These are phyloP conservation scores for Pseudois nayaur DNA, from an alignment of 2,113 vertebrate species.

Conservation along the genomic window DNA sequence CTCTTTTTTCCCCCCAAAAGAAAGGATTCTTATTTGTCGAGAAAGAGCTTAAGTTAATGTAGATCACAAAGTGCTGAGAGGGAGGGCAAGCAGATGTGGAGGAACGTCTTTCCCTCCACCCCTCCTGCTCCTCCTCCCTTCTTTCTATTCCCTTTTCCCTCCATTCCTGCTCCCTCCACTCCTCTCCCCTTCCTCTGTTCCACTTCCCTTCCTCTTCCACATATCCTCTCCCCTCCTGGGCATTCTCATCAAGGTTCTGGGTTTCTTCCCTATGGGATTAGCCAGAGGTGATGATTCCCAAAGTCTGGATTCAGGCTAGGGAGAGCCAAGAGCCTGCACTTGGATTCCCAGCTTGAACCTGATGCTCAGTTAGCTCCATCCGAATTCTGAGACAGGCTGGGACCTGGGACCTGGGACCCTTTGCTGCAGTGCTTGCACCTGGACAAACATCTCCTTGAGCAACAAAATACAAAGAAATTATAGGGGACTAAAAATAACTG, in stretches of 20 bases:
- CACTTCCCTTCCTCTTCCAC: accelerated
- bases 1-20: background rate
- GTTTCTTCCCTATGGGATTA: background rate
- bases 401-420: background rate
- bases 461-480: background rate
- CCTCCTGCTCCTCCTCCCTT: background rate
- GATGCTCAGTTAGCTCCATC: background rate
- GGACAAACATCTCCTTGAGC: background rate
- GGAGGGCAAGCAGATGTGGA: background rate
- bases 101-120: accelerated
- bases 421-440: background rate
- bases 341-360: background rate
- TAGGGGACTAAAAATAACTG: background rate
- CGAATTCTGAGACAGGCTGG: background rate
- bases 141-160: background rate
- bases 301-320: background rate
- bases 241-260: background rate
- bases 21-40: background rate
- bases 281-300: background rate
- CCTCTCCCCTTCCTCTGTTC: background rate
- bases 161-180: background rate
- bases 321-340: background rate
- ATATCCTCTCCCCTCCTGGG: background rate
- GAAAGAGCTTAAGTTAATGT: background rate
- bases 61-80: background rate